These are phyloP conservation scores for Iphiclides podalirius DNA, from an alignment of 2,888 invertebrate species.

Conservation along the genomic window DNA sequence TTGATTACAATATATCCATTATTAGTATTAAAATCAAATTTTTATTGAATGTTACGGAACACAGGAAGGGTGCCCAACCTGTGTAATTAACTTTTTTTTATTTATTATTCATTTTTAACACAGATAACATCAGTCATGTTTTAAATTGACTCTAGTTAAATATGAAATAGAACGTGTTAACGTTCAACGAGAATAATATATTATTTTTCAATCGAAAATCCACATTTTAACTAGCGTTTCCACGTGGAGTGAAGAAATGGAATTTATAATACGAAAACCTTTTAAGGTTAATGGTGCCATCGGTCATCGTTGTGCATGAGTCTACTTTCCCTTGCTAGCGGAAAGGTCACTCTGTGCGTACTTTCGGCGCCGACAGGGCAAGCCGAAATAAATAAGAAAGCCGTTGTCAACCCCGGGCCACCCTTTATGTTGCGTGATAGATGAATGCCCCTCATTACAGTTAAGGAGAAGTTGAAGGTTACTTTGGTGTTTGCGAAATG, in stretches of 20 bases:
- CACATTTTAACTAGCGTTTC: not conserved
- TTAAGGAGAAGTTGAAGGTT: constrained; percentile 46
- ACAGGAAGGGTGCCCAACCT: no score
- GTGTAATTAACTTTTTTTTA: no score
- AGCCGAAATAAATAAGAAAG: constrained; percentile 67
- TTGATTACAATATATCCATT: no score
- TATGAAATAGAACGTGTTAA: no score
- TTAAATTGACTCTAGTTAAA: no score
- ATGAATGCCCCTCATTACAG: constrained; percentile 55
- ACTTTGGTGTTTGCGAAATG: constrained; percentile 1
- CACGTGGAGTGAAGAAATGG: not conserved
- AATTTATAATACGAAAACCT: constrained; percentile 12
- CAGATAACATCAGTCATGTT: no score
- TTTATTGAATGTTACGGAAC: no score
- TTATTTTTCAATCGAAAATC: not conserved
- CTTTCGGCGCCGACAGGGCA: constrained; percentile 62
- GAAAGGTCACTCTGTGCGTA: constrained; percentile 57
- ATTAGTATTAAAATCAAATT: no score
- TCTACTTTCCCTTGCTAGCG: constrained; percentile 37
- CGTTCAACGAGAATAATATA: no score
- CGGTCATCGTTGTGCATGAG: constrained; percentile 61
- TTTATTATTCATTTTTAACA: no score
- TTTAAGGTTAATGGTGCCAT: constrained; percentile 39
- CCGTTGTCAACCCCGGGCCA: constrained; percentile 63
- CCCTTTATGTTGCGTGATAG: constrained; percentile 74